Conservation (phyloP, 2,797 vertebrate species). For the Otolemur crassicaudatus region DNA sequence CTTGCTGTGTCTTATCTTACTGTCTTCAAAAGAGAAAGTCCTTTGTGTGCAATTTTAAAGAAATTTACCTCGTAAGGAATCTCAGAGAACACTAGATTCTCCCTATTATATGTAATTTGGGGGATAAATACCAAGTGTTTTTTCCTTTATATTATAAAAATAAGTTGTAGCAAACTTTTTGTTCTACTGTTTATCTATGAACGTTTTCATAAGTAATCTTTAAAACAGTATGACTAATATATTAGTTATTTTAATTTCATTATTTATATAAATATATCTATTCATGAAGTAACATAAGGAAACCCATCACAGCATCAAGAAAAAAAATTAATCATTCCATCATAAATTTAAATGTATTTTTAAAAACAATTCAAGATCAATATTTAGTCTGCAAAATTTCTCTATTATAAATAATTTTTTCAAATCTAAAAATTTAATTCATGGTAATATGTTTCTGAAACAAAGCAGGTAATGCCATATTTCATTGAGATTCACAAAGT, state of each 20-base stretch:
- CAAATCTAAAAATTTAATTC: conserved; percentile 68
- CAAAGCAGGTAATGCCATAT: conserved; percentile 46
- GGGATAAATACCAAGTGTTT: neutral
- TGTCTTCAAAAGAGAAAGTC: neutral
- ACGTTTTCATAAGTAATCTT: neutral
- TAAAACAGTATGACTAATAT: neutral
- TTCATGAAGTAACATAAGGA: neutral
- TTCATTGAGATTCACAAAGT: conserved; percentile 68
- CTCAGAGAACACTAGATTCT: neutral
- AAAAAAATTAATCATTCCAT: neutral
- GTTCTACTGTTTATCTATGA: neutral
- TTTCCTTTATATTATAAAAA: neutral
- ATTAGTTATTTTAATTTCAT: neutral
- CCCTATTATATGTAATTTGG: neutral
- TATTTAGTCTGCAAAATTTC: neutral
- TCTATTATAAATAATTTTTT: conserved; percentile 6
- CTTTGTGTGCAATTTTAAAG: neutral
- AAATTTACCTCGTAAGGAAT: neutral
- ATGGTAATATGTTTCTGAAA: conserved; percentile 7
- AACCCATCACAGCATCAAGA: neutral
- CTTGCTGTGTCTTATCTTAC: neutral
- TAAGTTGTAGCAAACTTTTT: neutral
- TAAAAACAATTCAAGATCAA: neutral
- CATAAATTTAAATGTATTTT: neutral
- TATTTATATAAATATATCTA: neutral